phyloP scores from a whole-genome alignment of 2,113 vertebrate genomes.

The Eptesicus fuscus region DNA sequence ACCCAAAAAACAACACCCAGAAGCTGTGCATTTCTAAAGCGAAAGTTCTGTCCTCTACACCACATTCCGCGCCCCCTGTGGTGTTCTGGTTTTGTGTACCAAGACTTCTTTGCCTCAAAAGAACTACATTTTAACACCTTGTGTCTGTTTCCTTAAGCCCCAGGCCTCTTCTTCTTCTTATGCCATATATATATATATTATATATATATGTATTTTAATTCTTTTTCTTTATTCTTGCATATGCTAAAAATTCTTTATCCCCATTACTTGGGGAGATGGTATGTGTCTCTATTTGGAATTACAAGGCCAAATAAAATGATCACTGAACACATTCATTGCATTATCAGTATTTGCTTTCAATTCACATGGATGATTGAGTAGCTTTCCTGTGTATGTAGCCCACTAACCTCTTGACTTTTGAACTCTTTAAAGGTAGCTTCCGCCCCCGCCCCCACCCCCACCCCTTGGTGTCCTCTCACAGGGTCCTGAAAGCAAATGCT shows the following conservation, averaged over 20 bases:
- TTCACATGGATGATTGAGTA: not conserved
- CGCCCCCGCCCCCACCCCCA: rapidly evolving
- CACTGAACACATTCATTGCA: not conserved
- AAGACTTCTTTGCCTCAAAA: not conserved
- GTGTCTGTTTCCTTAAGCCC: not conserved
- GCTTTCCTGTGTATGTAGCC: not conserved
- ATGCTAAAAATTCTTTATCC: not conserved
- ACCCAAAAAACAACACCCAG: not conserved
- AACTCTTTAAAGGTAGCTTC: not conserved
- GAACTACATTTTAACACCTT: not conserved
- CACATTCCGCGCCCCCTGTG: rapidly evolving
- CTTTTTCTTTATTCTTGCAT: not conserved
- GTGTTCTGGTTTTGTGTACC: not conserved
- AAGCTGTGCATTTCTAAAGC: not conserved
- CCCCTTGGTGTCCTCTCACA: not conserved
- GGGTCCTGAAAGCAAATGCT: not conserved
- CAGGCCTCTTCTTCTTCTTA: not conserved
- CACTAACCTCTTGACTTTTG: not conserved
- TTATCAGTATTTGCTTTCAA: not conserved
- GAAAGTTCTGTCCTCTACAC: not conserved
- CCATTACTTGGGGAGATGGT: not conserved
- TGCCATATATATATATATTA: not conserved
- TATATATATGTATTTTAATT: too few relatives aligned
- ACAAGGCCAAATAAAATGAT: not conserved
- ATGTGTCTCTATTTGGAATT: not conserved